Evolutionary conservation across 1,140 invertebrate genomes (phyloP), one percentile per base, ranked within the genome.

Genomic region (Mamestra configurata): DNA sequence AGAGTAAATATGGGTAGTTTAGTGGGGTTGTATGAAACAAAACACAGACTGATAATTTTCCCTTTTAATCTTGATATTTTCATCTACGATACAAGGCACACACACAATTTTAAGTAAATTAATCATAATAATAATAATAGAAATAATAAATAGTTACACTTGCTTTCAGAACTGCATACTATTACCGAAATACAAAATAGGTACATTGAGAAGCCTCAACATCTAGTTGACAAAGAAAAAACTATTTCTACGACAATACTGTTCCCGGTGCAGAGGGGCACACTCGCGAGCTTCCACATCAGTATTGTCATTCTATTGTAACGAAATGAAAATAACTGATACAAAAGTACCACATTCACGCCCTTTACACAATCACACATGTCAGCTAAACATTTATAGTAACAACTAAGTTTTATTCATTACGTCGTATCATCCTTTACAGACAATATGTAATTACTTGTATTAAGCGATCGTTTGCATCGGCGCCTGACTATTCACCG

Each of bases 31-130:
- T 70, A 57, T 20, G 24, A 87, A 91, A 85, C 84, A 86, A 92
- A 94, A 90, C 86, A 92, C 90, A 83, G 86, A 81, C 72, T 88
- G 90, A 94, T 94, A 91, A 88, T 95, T 95, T 94, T 93, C 86
- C 82, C 85, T 95, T 95, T 95, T 95, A 95, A 95, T 95, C 89
- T 95, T 94, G 94, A 95, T 95, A 94, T 95, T 95, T 95, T 95
- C 91, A 93, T 95, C 95, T 95, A 95, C 94, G 90, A 95, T 95
- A 95, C 94, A 95, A 95, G 95, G 94, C 94, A 95, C 95, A 95
- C 95, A 95, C 95, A 95, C 95, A 95, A 95, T 94, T 94, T 94
- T 94, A 94, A 94, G 88, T 92, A 94, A 95, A 93, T 90, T 90
- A 92, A 92, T 75, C 59, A 70, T 81, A 88, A 91, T 93, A 92